Evolutionary conservation across 1,140 invertebrate species (phyloP), one percentile per base, ranked within the genome.

Genomic region (Holcopasites calliopsidis): DNA sequence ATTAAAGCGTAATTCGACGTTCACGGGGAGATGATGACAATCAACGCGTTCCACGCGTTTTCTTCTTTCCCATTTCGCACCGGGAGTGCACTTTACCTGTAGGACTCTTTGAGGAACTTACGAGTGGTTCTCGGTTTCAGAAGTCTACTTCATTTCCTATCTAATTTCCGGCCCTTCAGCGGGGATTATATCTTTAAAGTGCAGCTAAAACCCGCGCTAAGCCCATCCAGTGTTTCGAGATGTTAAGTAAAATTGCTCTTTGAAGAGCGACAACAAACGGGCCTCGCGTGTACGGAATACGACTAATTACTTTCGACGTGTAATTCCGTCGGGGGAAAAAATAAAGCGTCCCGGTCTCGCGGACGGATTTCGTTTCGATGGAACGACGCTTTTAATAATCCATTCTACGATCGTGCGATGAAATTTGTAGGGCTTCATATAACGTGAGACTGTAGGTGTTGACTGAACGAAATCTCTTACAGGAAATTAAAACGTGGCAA

Each of bases 61-160:
- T 26, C 44, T 61, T 64, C 50, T 69, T 81, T 31, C 47, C 28
- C 65, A 76, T 64, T 50, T 26, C 28, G 38, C 58, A 60, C 16
- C 7, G 28, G n/a, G 18, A 58, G 62, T 57, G 38, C 60, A 33
- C 42, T 75, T 11, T 47, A 16, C 11, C 7, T 44, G 61, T 65
- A 64, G 21, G 44, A 47, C 31, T 70, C 31, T 52, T 40, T 28
- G 62, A 58, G 62, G 31, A 42, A 42, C 44, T 21, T 57, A 64
- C 60, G 57, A 81, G 74, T 33, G 40, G n/a, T 44, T 50, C 40
- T 80, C 50, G 42, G 58, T 81, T 81, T 81, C 66, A 65, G 26
- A 54, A 61, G 61, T 80, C 65, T 58, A 79, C 64, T 73, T 82
- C 80, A 77, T 82, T 82, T 82, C 80, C 80, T 77, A 57, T 70